Evolutionary conservation across 2,113 vertebrate species (phyloP), one percentile per base, ranked within the genome.

Genomic region (Eulacestoma nigropectus): DNA sequence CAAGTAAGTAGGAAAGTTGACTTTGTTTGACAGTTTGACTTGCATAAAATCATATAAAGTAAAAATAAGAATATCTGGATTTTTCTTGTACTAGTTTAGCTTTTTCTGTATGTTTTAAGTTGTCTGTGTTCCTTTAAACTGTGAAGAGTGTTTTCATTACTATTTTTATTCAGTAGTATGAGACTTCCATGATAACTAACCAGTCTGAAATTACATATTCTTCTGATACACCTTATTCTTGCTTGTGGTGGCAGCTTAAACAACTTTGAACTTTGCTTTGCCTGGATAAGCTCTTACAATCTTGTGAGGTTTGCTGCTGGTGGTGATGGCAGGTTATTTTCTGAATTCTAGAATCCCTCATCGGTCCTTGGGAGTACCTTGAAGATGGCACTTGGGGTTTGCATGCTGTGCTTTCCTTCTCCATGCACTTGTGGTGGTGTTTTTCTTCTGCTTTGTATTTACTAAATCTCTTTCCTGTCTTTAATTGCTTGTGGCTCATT

Each of bases 401-500:
- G 96, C 96, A 94, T 91, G 96, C 83, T 95, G 78, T 42, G 30
- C 83, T 95, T 92, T 72, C 63, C 90, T 89, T 84, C 80, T 93
- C 93, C 62, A 10, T 74, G 49, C 83, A 81, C 79, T 16, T 26
- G 35, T 84, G 41, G 42, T 42, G 33, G 41, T 62, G 70, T 83
- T 92, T 72, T 60, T 1, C 76, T 88, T 89, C 87, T 49, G n/a
- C 82, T 95, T 49, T 75, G 15, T 94, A 65, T 75, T 96, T 73
- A 55, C 63, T 84, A 37, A 96, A 70, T 76, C 53, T 67, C 67
- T 87, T 33, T 72, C 18, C 30, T 72, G 67, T 76, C 91, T 94
- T 57, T 63, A 63, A 63, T 46, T 79, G 16, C 79, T 47, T 22
- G 10, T 25, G 47, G 84, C 81, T 93, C 32, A 1, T 69, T 78